phyloP scores from a whole-genome alignment of 2,888 invertebrate species.

The Leucophenga montana region DNA sequence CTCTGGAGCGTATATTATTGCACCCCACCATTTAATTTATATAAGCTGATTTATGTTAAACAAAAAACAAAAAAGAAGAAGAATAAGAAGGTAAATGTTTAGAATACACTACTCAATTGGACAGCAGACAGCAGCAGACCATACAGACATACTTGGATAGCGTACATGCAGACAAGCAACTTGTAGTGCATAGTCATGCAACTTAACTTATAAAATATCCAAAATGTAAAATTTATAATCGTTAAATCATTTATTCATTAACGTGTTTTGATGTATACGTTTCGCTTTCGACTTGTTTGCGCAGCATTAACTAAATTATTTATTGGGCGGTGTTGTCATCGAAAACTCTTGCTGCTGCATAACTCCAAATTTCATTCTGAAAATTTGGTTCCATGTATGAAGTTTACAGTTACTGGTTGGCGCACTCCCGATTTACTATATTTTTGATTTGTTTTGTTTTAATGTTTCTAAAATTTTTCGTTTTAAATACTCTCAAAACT shows the following conservation, averaged over 20 bases:
- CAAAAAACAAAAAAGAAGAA: neutral
- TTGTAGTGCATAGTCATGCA: neutral
- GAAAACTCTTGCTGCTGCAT: too few species aligned
- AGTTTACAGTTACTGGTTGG: too few species aligned
- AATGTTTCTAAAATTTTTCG: too few species aligned
- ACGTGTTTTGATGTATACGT: neutral
- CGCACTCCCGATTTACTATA: too few species aligned
- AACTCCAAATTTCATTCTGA: too few species aligned
- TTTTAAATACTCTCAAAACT: too few species aligned
- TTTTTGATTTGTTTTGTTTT: too few species aligned
- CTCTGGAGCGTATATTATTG: neutral
- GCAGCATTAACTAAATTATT: neutral
- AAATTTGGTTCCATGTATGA: too few species aligned
- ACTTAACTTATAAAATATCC: too few species aligned
- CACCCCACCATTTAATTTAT: conserved; percentile 30
- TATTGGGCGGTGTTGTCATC: too few species aligned
- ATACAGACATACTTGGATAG: too few species aligned
- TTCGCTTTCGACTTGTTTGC: neutral
- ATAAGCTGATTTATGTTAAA: neutral
- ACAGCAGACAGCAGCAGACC: neutral
- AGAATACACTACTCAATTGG: neutral
- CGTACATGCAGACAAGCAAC: conserved; percentile 2
- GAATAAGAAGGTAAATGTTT: too few species aligned
- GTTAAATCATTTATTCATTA: neutral
- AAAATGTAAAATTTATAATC: neutral